phyloP scores from a whole-genome alignment of 1,140 invertebrate genomes.

The Gryllus bimaculatus region DNA sequence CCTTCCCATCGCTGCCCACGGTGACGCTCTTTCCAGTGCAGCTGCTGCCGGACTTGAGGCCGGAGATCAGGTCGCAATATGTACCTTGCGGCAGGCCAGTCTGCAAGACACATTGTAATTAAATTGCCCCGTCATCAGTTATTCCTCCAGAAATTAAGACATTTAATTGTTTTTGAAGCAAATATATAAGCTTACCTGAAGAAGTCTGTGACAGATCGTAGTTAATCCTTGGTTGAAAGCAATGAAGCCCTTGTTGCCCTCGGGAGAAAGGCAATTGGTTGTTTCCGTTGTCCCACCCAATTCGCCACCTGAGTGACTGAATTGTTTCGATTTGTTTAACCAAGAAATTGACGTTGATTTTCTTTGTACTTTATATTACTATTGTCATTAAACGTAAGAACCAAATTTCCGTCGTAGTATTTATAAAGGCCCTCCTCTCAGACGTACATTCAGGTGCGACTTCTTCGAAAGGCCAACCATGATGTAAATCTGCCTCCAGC shows the following conservation, averaged over 20 bases:
- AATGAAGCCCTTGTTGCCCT: constrained; percentile 58
- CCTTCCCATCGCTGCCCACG: constrained; percentile 53
- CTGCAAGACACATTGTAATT: constrained; percentile 26
- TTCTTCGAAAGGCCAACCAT: constrained; percentile 62
- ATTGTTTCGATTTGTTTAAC: background rate
- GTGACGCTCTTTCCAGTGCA: constrained; percentile 61
- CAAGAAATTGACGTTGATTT: no score
- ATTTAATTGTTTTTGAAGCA: no score
- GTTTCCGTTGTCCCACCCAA: constrained; percentile 65
- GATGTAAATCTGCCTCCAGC: constrained; percentile 70
- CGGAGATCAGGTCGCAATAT: constrained; percentile 82
- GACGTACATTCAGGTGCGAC: no score
- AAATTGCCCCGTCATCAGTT: no score
- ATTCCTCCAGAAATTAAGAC: no score
- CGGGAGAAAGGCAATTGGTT: constrained; percentile 70
- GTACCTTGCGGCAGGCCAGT: constrained; percentile 64
- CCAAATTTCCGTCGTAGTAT: no score
- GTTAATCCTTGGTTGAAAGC: constrained; percentile 53
- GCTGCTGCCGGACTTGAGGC: constrained; percentile 42
- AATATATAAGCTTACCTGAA: constrained; percentile 31
- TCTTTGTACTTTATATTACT: no score
- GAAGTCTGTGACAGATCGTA: constrained; percentile 43
- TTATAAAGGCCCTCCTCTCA: no score
- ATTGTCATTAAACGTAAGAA: no score
- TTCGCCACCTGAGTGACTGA: constrained; percentile 39